A percentile compares a stretch with the other conserved stretches of the same genome.
These are phyloP conservation scores for Agelaius phoeniceus DNA, from an alignment of 2,113 vertebrate genomes.

Conservation along the genomic window DNA sequence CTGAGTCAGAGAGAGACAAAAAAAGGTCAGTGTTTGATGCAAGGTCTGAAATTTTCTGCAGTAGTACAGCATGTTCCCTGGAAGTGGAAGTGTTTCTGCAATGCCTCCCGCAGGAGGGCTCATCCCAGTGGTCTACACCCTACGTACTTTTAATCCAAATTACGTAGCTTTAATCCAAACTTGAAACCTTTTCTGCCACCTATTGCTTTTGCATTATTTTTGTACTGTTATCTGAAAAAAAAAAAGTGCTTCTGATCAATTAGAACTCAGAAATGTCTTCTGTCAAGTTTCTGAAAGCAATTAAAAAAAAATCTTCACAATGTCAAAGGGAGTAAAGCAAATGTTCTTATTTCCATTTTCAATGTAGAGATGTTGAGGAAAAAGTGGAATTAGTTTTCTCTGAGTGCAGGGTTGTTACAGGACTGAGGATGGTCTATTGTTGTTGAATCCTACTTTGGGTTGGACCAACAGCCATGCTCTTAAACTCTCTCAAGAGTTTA, in stretches of 20 bases:
- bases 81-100: conserved; percentile 16
- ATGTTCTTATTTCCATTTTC: neutral
- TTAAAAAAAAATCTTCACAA: neutral
- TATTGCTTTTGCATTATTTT: neutral
- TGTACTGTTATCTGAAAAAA: neutral
- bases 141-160: neutral
- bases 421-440: neutral
- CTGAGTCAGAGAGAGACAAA: neutral
- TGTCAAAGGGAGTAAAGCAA: neutral
- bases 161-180: neutral
- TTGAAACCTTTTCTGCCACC: neutral
- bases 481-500: neutral
- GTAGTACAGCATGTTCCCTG: neutral
- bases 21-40: conserved; percentile 11
- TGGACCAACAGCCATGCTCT: neutral
- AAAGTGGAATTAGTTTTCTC: neutral
- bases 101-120: neutral
- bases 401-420: neutral
- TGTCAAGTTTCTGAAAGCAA: neutral
- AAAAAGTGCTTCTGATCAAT: neutral
- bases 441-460: neutral
- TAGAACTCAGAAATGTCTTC: neutral
- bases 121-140: neutral
- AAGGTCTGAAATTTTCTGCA: neutral
- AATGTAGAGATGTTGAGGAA: neutral